phyloP scores from a whole-genome alignment of 2,797 vertebrate species.

The Strix occidentalis region DNA sequence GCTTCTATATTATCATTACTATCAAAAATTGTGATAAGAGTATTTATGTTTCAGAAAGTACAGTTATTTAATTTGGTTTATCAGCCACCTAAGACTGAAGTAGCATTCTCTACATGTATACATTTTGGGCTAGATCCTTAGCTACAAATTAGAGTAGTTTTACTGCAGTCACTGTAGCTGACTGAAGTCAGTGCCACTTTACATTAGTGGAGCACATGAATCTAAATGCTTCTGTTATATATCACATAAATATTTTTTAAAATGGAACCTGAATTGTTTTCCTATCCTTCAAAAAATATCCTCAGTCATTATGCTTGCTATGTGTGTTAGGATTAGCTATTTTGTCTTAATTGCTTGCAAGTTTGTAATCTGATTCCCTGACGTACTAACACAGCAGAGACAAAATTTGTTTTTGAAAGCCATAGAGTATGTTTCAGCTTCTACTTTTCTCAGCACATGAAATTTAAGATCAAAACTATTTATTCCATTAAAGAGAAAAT shows the following conservation, averaged over 20 bases:
- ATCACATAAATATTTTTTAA: not conserved
- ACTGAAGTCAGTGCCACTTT: not conserved
- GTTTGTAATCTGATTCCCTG: not conserved
- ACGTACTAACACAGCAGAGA: not conserved
- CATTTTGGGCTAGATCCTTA: not conserved
- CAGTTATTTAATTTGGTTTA: not conserved
- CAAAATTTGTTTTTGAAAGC: not conserved
- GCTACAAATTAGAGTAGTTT: not conserved
- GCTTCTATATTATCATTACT: not conserved
- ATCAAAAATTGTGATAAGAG: not conserved
- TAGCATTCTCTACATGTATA: not conserved
- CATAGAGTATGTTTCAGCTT: not conserved
- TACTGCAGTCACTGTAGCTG: not conserved
- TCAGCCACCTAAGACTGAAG: not conserved
- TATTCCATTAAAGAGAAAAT: constrained; percentile 13
- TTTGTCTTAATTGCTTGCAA: not conserved
- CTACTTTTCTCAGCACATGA: not conserved
- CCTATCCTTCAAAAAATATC: not conserved
- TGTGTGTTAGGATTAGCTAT: not conserved
- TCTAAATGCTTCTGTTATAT: not conserved
- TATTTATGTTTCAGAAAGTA: not conserved
- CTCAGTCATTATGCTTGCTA: not conserved
- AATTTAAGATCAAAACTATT: constrained; percentile 13
- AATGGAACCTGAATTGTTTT: not conserved
- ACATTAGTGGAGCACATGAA: not conserved